These are phyloP conservation scores for Pristionchus fissidentatus DNA, from an alignment of 2,888 invertebrate species.

Conservation along the genomic window DNA sequence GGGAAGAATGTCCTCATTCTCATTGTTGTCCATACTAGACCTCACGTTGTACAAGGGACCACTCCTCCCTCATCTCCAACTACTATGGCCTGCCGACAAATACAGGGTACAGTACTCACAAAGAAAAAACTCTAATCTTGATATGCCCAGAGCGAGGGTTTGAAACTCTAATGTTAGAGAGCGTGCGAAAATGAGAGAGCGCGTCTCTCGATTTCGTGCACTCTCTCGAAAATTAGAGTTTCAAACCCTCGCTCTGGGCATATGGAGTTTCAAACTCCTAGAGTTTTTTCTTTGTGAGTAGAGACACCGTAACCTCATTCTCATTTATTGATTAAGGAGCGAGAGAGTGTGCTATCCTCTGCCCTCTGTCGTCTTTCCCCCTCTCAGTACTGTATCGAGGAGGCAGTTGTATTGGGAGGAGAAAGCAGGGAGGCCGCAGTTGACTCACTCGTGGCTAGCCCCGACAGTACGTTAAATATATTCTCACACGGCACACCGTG, in stretches of 20 bases:
- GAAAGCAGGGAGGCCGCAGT: constrained; percentile 54
- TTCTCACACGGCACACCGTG: too few species aligned
- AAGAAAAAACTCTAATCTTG: too few species aligned
- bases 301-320: neutral
- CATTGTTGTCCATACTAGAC: constrained; percentile 19
- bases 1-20: constrained; percentile 2
- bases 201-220: too few species aligned
- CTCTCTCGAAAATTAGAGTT: too few species aligned
- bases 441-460: constrained; percentile 36
- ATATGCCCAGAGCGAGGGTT: too few species aligned
- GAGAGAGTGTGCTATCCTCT: neutral
- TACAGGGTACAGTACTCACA: constrained; percentile 60
- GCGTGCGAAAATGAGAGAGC: too few species aligned
- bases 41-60: constrained; percentile 36
- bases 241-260: too few species aligned
- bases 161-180: too few species aligned
- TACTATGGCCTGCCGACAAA: constrained; percentile 66
- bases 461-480: neutral
- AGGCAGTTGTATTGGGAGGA: constrained; percentile 63
- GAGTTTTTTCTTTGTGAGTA: too few species aligned
- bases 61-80: constrained; percentile 63
- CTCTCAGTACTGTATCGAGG: constrained; percentile 53
- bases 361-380: constrained; percentile 44
- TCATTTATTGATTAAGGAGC: neutral
- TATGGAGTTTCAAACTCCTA: too few species aligned